These are phyloP conservation scores for Cephalopachus bancanus DNA, from an alignment of 2,797 vertebrate genomes.

Conservation along the genomic window DNA sequence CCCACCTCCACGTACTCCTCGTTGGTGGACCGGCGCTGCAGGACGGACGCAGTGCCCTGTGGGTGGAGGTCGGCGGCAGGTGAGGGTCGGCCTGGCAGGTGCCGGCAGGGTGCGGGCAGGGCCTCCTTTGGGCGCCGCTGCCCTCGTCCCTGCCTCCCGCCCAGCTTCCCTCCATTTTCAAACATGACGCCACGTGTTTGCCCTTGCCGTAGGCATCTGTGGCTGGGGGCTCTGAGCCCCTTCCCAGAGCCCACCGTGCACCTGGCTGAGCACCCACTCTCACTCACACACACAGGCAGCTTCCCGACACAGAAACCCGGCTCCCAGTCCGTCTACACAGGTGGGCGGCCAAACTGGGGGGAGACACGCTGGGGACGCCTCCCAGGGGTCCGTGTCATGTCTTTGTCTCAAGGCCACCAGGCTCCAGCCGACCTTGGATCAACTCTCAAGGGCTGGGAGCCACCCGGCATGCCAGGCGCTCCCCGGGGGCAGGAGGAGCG, in stretches of 20 bases:
- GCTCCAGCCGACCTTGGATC: constrained; percentile 53
- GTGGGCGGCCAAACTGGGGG: accelerated
- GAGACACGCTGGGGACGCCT: not conserved
- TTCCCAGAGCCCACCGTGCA: not conserved
- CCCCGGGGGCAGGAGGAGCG: not conserved
- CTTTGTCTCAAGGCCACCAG: not conserved
- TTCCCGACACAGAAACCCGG: not conserved
- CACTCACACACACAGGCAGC: not conserved
- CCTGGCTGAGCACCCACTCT: not conserved
- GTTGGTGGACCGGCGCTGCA: constrained; percentile 96
- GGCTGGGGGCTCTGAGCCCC: not conserved
- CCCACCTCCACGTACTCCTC: constrained; percentile 98
- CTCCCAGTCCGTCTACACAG: accelerated
- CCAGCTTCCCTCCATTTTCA: not conserved
- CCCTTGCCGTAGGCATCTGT: not conserved
- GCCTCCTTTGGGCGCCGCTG: accelerated
- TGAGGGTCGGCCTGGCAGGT: not conserved
- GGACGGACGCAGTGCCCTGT: constrained; percentile 97
- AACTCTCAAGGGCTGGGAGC: constrained; percentile 29
- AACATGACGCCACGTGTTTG: not conserved
- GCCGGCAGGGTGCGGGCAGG: not conserved
- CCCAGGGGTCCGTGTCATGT: not conserved
- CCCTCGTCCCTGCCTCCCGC: not conserved
- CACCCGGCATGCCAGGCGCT: not conserved
- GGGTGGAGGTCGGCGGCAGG: not conserved